A percentile compares a stretch with the other conserved stretches of the same genome.
phyloP scores from a whole-genome alignment of 2,113 vertebrate species.

The Hystrix cristata region DNA sequence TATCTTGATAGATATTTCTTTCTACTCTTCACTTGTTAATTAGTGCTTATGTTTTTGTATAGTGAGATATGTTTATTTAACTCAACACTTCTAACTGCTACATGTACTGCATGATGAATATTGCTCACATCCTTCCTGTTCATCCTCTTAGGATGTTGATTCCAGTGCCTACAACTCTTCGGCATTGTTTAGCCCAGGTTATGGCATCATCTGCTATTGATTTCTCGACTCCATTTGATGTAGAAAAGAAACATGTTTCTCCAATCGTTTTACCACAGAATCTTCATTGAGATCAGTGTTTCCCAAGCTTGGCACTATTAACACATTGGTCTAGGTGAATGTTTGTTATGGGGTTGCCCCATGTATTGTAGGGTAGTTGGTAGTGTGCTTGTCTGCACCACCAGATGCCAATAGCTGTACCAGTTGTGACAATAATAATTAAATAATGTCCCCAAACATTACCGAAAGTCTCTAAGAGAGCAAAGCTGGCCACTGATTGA shows the following conservation, averaged over 20 bases:
- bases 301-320: not conserved
- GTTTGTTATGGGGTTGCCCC: not conserved
- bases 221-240: constrained; percentile 29
- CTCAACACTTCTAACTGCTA: not conserved
- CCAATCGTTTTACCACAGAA: not conserved
- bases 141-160: not conserved
- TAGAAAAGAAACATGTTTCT: constrained; percentile 22
- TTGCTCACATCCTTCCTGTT: not conserved
- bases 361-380: not conserved
- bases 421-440: not conserved
- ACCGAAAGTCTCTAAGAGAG: not conserved
- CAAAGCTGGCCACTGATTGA: not conserved
- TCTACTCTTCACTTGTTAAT: not conserved
- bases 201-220: not conserved
- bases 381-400: not conserved
- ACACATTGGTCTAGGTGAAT: not conserved
- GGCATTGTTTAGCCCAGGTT: not conserved
- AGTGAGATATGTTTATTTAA: not conserved
- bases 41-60: not conserved
- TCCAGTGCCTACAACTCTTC: not conserved
- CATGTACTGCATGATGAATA: not conserved
- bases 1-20: constrained; percentile 11
- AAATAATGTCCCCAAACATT: not conserved
- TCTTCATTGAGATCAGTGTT: not conserved
- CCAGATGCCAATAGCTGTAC: not conserved